Evolutionary conservation across 2,888 invertebrate genomes (phyloP).

Genomic region (Quadroppia sp.): DNA sequence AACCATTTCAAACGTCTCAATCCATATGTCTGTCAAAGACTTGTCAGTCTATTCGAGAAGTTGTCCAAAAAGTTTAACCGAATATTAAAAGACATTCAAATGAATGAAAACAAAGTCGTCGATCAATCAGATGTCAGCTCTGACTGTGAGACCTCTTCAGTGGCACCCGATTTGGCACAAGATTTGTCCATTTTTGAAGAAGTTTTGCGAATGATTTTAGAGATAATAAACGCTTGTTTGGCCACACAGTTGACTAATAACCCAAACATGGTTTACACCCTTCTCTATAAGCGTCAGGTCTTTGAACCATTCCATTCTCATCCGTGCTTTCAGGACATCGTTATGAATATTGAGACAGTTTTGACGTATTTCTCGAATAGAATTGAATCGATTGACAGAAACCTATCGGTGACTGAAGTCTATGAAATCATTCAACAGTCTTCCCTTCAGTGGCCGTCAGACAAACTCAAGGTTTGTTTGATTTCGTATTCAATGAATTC

Average conservation of each 20-base stretch:
- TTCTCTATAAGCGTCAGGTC: slow-evolving; percentile 84
- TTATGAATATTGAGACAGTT: slow-evolving; percentile 87
- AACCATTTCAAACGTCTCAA: slow-evolving; percentile 82
- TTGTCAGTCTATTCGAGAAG: slow-evolving; percentile 59
- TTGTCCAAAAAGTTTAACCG: slow-evolving; percentile 43
- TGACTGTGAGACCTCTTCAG: slow-evolving; percentile 39
- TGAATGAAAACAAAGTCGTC: slow-evolving; percentile 25
- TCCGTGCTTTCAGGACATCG: slow-evolving; percentile 83
- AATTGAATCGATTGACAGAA: slow-evolving; percentile 59
- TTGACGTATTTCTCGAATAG: slow-evolving; percentile 67
- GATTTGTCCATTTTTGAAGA: slow-evolving; percentile 90
- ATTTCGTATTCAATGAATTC: too few relatives aligned
- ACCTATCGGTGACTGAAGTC: slow-evolving; percentile 80
- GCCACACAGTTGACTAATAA: slow-evolving; percentile 79
- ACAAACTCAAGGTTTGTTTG: slow-evolving; percentile 81
- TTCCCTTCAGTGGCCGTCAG: slow-evolving; percentile 87
- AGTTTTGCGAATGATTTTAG: slow-evolving; percentile 90
- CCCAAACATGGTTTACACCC: slow-evolving; percentile 87
- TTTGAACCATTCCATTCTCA: slow-evolving; percentile 82
- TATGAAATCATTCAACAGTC: slow-evolving; percentile 82
- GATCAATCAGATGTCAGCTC: slow-evolving; percentile 22
- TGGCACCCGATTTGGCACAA: slow-evolving; percentile 60
- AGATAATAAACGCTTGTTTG: slow-evolving; percentile 93
- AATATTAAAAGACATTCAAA: slow-evolving; percentile 36
- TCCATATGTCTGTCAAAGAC: slow-evolving; percentile 90